Percentiles rank a stretch among this genome's conserved stretches.
These are phyloP conservation scores for Xyrauchen texanus DNA, from an alignment of 2,113 vertebrate genomes.

Conservation along the genomic window DNA sequence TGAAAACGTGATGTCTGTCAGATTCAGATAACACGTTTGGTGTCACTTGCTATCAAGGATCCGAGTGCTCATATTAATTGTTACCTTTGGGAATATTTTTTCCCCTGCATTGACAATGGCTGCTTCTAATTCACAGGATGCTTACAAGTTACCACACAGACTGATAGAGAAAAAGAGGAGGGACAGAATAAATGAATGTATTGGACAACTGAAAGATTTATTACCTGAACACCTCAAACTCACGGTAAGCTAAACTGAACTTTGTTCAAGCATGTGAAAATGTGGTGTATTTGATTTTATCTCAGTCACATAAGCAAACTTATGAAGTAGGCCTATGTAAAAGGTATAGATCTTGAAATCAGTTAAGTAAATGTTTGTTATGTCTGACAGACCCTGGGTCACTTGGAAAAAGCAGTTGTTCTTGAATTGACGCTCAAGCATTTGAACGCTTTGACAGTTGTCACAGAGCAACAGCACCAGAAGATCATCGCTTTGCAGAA, in stretches of 20 bases:
- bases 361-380: background rate
- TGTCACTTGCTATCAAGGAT: background rate
- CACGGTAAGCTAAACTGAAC: constrained; percentile 76
- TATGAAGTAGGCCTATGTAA: background rate
- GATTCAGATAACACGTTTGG: background rate
- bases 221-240: constrained; percentile 96
- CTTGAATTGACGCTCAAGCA: constrained; percentile 97
- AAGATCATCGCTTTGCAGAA: constrained; percentile 94
- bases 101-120: background rate
- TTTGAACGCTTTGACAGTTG: constrained; percentile 91
- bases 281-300: background rate
- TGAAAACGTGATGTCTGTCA: constrained; percentile 6
- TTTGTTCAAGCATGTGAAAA: background rate
- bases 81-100: no score
- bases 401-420: constrained; percentile 97
- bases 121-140: constrained; percentile 77
- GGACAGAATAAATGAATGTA: constrained; percentile 98
- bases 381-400: constrained; percentile 85
- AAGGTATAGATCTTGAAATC: background rate
- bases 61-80: no score
- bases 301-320: background rate
- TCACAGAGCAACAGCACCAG: constrained; percentile 97
- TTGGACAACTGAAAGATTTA: constrained; percentile 94
- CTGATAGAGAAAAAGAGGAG: constrained; percentile 97
- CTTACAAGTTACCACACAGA: constrained; percentile 96